phyloP scores from a whole-genome alignment of 1,140 invertebrate genomes.

The Heterodera carotae region DNA sequence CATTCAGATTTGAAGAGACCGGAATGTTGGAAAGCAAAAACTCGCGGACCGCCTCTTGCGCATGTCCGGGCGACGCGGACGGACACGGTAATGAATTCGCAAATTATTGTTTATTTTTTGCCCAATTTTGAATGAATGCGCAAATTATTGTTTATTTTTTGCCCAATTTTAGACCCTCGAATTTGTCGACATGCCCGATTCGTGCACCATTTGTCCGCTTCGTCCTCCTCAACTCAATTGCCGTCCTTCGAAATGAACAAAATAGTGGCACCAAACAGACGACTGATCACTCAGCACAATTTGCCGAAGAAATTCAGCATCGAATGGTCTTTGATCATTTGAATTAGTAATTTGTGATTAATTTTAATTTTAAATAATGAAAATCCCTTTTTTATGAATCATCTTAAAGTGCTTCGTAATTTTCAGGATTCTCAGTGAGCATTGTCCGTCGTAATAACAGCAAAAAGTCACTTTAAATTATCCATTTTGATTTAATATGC shows the following conservation, averaged over 20 bases:
- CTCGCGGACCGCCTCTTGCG: slow-evolving; percentile 29
- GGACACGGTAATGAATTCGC: slow-evolving; percentile 17
- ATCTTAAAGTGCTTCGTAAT: not conserved
- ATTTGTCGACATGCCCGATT: slow-evolving; percentile 30
- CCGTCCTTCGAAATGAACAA: slow-evolving; percentile 15
- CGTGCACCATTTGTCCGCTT: not conserved
- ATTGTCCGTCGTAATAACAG: not conserved
- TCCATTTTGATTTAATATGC: not conserved
- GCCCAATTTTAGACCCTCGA: slow-evolving; percentile 10
- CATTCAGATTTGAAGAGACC: slow-evolving; percentile 21
- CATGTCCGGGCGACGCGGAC: slow-evolving; percentile 28
- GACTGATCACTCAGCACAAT: not conserved
- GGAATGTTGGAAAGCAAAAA: slow-evolving; percentile 21
- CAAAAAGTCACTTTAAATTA: no score
- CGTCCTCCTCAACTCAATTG: not conserved
- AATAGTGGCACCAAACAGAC: not conserved
- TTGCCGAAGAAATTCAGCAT: slow-evolving; percentile 9
- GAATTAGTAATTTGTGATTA: not conserved
- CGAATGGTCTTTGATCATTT: not conserved
- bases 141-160: slow-evolving; percentile 1
- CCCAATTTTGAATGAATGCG: not conserved
- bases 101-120: not conserved
- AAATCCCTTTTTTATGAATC: not conserved
- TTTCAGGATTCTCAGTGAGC: slow-evolving; percentile 11
- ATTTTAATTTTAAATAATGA: not conserved